Percentiles rank a stretch among this genome's conserved stretches.
phyloP scores from a whole-genome alignment of 1,140 invertebrate genomes.

The Planococcus citri region DNA sequence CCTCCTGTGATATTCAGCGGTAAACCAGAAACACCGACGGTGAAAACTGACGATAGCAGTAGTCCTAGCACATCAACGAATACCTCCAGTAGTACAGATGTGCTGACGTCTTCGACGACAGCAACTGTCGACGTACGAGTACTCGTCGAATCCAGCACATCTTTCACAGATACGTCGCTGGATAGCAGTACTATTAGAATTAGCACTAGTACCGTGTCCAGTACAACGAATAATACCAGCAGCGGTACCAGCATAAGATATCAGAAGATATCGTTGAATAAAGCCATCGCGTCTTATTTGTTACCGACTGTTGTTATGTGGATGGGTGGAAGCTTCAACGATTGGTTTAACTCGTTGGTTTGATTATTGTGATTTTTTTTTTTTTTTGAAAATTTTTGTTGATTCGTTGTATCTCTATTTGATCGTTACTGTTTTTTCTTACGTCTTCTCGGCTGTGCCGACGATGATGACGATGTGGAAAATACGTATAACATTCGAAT shows the following conservation, averaged over 20 bases:
- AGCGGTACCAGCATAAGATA: not conserved
- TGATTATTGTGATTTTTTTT: not conserved
- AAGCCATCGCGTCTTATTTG: conserved; percentile 56
- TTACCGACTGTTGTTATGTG: conserved; percentile 67
- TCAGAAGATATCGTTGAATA: conserved; percentile 41
- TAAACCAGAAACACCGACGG: not conserved
- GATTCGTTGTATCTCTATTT: not conserved
- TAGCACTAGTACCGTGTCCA: not conserved
- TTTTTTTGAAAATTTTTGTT: not conserved
- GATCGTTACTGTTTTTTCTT: not conserved
- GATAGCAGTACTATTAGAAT: conserved; percentile 27
- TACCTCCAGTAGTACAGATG: not conserved
- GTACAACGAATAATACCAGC: not conserved
- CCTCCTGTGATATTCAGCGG: not conserved
- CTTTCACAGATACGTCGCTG: conserved; percentile 23
- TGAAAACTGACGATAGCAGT: not conserved
- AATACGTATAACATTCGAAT: no score
- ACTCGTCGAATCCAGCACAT: not conserved
- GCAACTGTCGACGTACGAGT: not conserved
- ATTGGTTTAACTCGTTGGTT: conserved; percentile 37
- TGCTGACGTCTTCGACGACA: not conserved
- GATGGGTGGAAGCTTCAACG: conserved; percentile 65
- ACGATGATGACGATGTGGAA: no score
- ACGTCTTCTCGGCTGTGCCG: not conserved
- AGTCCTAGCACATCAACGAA: not conserved